These are phyloP conservation scores for Sebastes reedi DNA, from an alignment of 2,797 vertebrate genomes.

Conservation along the genomic window DNA sequence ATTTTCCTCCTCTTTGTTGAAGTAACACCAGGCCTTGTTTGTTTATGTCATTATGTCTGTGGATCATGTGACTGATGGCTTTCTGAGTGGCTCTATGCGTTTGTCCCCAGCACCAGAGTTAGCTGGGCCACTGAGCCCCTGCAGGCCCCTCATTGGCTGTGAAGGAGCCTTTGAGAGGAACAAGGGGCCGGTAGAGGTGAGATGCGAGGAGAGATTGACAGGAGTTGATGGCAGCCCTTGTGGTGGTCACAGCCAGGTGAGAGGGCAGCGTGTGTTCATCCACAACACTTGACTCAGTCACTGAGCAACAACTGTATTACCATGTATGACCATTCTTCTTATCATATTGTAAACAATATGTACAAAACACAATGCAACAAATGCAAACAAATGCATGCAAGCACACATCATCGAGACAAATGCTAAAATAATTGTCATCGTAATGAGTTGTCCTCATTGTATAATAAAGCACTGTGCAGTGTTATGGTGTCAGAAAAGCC, in stretches of 20 bases:
- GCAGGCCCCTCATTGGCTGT: slow-evolving; percentile 30
- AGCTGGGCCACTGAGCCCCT: not conserved
- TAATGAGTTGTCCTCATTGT: not conserved
- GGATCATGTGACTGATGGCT: slow-evolving; percentile 59
- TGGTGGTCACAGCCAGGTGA: slow-evolving; percentile 75
- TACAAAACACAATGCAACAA: not conserved
- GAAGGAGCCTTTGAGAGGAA: slow-evolving; percentile 46
- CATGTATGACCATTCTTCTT: not conserved
- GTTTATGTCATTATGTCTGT: slow-evolving; percentile 47
- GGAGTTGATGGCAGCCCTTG: slow-evolving; percentile 34
- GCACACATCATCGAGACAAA: not conserved
- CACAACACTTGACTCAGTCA: slow-evolving; percentile 14
- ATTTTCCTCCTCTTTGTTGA: slow-evolving; percentile 25
- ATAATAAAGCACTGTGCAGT: not conserved
- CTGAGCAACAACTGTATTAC: not conserved
- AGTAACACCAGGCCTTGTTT: slow-evolving; percentile 55
- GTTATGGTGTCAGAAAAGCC: not conserved
- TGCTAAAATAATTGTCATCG: not conserved
- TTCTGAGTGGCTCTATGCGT: slow-evolving; percentile 32
- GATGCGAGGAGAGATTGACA: slow-evolving; percentile 65
- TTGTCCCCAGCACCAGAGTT: slow-evolving; percentile 21
- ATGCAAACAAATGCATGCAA: not conserved
- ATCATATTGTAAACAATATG: not conserved
- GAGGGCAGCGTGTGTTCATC: slow-evolving; percentile 52
- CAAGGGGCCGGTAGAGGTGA: slow-evolving; percentile 41